Evolutionary conservation across 1,140 invertebrate genomes (phyloP).

Genomic region (Sarcophaga bullata): DNA sequence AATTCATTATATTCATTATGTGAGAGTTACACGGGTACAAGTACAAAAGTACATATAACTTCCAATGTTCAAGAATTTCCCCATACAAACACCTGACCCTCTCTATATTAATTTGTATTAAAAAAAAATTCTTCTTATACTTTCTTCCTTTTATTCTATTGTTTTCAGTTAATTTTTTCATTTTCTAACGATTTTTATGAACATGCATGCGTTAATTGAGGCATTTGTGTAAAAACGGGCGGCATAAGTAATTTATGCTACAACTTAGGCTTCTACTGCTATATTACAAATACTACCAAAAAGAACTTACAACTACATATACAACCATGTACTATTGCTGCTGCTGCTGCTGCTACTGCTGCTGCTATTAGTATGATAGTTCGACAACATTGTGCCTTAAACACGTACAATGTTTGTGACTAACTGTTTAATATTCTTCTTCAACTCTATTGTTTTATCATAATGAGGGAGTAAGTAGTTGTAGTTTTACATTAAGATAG

Average conservation of each 20-base stretch:
- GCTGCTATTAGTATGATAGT: too few relatives aligned
- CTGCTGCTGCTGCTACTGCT: too few relatives aligned
- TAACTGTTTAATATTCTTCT: neutral
- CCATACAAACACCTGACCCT: too few relatives aligned
- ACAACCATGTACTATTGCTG: neutral
- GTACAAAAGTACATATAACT: neutral
- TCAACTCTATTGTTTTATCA: neutral
- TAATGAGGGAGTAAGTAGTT: neutral
- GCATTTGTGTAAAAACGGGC: neutral
- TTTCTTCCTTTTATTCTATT: too few relatives aligned
- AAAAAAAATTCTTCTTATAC: too few relatives aligned
- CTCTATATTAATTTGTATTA: too few relatives aligned
- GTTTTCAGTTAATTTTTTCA: too few relatives aligned
- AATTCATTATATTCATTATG: slow-evolving; percentile 1
- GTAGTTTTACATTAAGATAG: slow-evolving; percentile 4
- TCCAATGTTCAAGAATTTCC: too few relatives aligned
- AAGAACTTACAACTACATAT: too few relatives aligned
- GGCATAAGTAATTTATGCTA: neutral
- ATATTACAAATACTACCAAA: too few relatives aligned
- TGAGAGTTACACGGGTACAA: neutral
- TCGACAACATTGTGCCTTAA: too few relatives aligned
- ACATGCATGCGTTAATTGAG: neutral
- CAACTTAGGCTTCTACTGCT: neutral
- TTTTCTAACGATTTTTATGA: neutral
- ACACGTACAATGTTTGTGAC: too few relatives aligned